Evolutionary conservation across 2,888 invertebrate species (phyloP), one percentile per base, ranked within the genome.

Genomic region (Amphiduros pacificus): DNA sequence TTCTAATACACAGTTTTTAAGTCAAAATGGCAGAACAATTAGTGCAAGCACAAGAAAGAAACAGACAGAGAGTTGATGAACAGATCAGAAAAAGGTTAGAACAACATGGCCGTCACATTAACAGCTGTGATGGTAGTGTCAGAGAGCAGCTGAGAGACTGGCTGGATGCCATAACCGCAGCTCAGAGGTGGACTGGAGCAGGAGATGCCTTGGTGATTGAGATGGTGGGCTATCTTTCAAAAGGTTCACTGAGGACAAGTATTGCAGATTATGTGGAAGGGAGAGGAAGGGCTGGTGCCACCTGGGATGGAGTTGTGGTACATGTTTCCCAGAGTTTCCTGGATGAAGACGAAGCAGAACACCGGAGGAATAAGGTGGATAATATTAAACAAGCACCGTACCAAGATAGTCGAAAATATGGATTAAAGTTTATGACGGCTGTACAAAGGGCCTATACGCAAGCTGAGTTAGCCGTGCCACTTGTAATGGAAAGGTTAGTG

Each of bases 151-250:
- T 53, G 2, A 9, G 31, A n/a, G 31, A 28, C 20, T 53, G 53
- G 53, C 9, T 53, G 5, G 29, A 53, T 3, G 53, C 53, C 2
- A 22, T 53, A 3, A 29, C 53, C 14, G 27, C 28, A 22, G 31
- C 53, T 2, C 27, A 29, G 31, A 29, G 20, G 17, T 53, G 53
- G 53, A 53, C 53, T 5, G 29, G 20, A 2, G 28, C 53, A 2
- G n/a, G 28, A 22, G 53, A 53, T 53, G 29, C 6, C 9, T 22
- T 53, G 53, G 20, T 31, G 2, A 53, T 53, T 3, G 11, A 53
- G 31, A 53, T 53, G 53, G 53, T 53, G 11, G 53, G 53, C 29
- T 53, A 53, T n/a, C 31, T 53, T 2, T 53, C 53, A 5, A 53
- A n/a, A 20, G 31, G 31, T 20, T 17, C 27, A 3, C 53, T 53